These are phyloP conservation scores for Rattus rattus DNA, from an alignment of 2,113 vertebrate genomes.

Conservation along the genomic window DNA sequence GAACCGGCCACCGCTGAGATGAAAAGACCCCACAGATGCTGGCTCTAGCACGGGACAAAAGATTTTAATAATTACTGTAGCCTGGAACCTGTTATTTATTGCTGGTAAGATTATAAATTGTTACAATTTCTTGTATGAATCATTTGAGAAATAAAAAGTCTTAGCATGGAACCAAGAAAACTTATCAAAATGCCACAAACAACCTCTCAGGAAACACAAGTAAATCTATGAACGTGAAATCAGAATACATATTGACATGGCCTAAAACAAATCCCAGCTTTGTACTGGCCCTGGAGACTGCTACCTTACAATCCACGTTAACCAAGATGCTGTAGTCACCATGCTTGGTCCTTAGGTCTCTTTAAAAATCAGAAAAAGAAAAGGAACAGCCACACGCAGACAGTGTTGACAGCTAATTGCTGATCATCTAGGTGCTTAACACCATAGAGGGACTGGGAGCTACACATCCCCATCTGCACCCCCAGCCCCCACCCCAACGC, in stretches of 20 bases:
- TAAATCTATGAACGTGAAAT: neutral
- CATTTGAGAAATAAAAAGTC: neutral
- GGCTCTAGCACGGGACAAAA: too few relatives aligned
- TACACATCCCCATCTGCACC: neutral
- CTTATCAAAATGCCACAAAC: neutral
- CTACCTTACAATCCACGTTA: neutral
- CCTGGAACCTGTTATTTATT: neutral
- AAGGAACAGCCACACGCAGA: neutral
- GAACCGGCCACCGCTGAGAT: too few relatives aligned
- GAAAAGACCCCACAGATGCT: too few relatives aligned
- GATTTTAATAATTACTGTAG: too few relatives aligned
- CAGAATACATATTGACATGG: neutral
- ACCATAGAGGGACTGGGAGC: neutral
- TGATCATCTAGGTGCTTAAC: neutral
- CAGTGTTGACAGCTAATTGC: neutral
- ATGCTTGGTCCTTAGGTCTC: neutral
- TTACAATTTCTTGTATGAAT: neutral
- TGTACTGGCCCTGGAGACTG: neutral
- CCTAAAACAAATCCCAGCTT: neutral
- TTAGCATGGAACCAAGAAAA: neutral
- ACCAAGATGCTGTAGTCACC: neutral
- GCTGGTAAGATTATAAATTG: neutral
- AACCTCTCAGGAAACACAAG: neutral
- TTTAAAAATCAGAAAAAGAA: neutral
- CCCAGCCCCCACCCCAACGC: neutral